phyloP scores from a whole-genome alignment of 2,888 invertebrate genomes.

The Cerastoderma edule region DNA sequence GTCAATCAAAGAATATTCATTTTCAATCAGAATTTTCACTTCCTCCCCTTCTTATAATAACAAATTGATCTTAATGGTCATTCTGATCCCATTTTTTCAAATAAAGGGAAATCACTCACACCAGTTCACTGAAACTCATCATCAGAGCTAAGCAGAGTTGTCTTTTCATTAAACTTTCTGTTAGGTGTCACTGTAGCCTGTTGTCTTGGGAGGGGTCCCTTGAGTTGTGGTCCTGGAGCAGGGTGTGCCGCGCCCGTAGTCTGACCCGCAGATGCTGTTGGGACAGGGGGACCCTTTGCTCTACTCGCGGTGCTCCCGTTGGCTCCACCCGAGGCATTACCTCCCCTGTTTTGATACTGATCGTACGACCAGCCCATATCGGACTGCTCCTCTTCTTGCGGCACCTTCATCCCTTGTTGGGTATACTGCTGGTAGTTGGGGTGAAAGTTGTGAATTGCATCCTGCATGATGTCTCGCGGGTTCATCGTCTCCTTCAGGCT shows the following conservation, averaged over 20 bases:
- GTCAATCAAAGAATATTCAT: no score
- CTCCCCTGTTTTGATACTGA: conserved; percentile 65
- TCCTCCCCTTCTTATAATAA: no score
- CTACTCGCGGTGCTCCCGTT: conserved; percentile 16
- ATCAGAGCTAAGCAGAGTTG: conserved; percentile 96
- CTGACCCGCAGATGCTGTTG: conserved; percentile 2
- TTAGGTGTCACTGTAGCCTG: conserved; percentile 52
- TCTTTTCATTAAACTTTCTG: conserved; percentile 94
- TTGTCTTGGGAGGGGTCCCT: conserved; percentile 52
- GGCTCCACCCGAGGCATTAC: conserved; percentile 36
- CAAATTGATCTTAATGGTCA: no score
- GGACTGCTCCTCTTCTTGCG: conserved; percentile 76
- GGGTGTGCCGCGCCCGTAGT: conserved; percentile 28
- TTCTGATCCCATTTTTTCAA: background rate
- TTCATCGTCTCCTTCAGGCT: conserved; percentile 93
- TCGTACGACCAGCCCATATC: conserved; percentile 70
- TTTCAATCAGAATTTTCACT: no score
- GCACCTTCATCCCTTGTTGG: conserved; percentile 80
- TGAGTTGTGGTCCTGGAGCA: conserved; percentile 32
- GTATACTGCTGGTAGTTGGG: conserved; percentile 99
- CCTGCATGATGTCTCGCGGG: conserved; percentile 97
- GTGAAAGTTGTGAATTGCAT: conserved; percentile 95
- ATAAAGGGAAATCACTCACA: conserved; percentile 3
- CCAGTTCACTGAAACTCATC: conserved; percentile 94
- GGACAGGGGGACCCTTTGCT: background rate